These are phyloP conservation scores for Laspeyria flexula DNA, from an alignment of 2,888 invertebrate genomes.

Conservation along the genomic window DNA sequence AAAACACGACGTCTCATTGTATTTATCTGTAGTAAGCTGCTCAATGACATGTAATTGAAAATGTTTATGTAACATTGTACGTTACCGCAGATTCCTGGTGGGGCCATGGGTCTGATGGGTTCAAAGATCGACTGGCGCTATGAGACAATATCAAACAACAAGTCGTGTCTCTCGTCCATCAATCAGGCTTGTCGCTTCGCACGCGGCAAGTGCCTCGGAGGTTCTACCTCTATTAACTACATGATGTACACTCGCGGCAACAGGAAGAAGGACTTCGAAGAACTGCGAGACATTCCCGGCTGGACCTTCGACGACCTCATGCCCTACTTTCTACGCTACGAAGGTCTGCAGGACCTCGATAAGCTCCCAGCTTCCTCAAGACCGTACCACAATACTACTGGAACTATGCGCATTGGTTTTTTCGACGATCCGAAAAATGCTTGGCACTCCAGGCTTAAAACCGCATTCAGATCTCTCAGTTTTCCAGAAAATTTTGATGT, in stretches of 20 bases:
- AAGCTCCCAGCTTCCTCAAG: conserved; percentile 56
- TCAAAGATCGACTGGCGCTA: conserved; percentile 63
- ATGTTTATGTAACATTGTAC: no score
- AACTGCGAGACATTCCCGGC: conserved; percentile 52
- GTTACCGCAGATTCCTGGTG: conserved; percentile 55
- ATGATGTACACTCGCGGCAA: conserved; percentile 71
- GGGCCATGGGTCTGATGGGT: conserved; percentile 48
- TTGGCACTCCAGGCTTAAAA: conserved; percentile 58
- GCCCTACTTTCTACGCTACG: conserved; percentile 66
- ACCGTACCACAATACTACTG: conserved; percentile 63
- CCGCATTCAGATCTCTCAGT: conserved; percentile 49
- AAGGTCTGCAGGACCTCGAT: conserved; percentile 55
- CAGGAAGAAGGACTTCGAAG: conserved; percentile 55
- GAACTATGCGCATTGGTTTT: conserved; percentile 54
- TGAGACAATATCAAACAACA: conserved; percentile 58
- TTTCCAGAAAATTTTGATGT: conserved; percentile 62
- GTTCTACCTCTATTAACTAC: conserved; percentile 70
- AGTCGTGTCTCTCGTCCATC: conserved; percentile 60
- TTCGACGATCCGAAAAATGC: conserved; percentile 57
- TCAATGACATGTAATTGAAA: no score
- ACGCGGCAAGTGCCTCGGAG: conserved; percentile 70
- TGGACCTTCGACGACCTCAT: conserved; percentile 65
- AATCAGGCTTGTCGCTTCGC: conserved; percentile 55
- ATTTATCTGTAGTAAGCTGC: no score
- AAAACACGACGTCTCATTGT: no score